Percentiles rank a stretch among this genome's conserved stretches.
These are phyloP conservation scores for Oryzias javanicus DNA, from an alignment of 2,113 vertebrate species.

Conservation along the genomic window DNA sequence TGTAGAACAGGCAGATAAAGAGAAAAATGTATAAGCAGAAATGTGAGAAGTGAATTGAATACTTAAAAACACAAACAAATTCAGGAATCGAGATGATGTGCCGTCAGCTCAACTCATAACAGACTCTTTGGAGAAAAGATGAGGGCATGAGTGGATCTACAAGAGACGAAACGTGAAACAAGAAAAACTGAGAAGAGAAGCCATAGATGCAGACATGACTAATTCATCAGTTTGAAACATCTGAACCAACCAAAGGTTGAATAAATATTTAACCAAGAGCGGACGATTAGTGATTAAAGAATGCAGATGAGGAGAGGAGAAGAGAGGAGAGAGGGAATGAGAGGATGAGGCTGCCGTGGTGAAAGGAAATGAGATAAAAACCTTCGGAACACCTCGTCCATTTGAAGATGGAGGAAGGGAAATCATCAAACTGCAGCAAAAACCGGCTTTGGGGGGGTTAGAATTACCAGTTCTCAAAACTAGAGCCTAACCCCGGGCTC, in stretches of 20 bases:
- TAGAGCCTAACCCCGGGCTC: too few relatives aligned
- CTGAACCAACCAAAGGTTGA: slow-evolving; percentile 36
- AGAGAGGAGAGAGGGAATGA: slow-evolving; percentile 2
- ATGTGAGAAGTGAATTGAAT: slow-evolving; percentile 3
- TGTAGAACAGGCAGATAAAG: slow-evolving; percentile 9
- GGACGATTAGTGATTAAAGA: slow-evolving; percentile 27
- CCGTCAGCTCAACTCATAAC: slow-evolving; percentile 72
- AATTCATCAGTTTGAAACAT: slow-evolving; percentile 63
- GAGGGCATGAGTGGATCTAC: slow-evolving; percentile 39
- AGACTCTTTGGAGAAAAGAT: slow-evolving; percentile 56
- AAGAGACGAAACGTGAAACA: slow-evolving; percentile 27
- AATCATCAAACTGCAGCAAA: slow-evolving; percentile 44
- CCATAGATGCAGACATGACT: slow-evolving; percentile 49
- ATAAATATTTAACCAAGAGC: slow-evolving; percentile 55
- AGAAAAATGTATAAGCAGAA: slow-evolving; percentile 6
- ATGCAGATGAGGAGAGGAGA: slow-evolving; percentile 4
- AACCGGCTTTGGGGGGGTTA: too few relatives aligned
- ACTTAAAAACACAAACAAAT: slow-evolving; percentile 61
- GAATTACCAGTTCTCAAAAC: slow-evolving; percentile 40
- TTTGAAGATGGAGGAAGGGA: slow-evolving; percentile 41
- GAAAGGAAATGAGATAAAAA: slow-evolving; percentile 27
- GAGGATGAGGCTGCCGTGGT: slow-evolving; percentile 1
- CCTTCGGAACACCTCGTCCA: slow-evolving; percentile 27
- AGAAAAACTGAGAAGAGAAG: slow-evolving; percentile 24
- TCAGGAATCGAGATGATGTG: slow-evolving; percentile 64